Evolutionary conservation across 2,888 invertebrate genomes (phyloP).

Genomic region (Plusia festucae): DNA sequence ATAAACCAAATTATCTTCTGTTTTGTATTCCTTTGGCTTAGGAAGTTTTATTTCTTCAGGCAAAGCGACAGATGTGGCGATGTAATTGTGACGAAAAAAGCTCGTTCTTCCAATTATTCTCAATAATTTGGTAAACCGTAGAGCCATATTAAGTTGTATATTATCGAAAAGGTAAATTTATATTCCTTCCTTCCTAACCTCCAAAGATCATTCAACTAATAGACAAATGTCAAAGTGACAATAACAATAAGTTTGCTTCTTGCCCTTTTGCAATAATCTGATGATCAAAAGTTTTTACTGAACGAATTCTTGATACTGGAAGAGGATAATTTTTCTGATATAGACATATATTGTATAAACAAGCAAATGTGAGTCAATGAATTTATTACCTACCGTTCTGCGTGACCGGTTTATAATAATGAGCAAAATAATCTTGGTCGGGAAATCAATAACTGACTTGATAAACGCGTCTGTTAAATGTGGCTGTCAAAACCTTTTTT

Average conservation of each 20-base stretch:
- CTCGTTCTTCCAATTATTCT: constrained; percentile 60
- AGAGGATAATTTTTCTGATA: no score
- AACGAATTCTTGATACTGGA: no score
- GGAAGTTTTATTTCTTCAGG: constrained; percentile 57
- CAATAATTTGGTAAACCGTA: constrained; percentile 67
- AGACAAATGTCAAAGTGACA: not conserved
- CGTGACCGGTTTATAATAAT: no score
- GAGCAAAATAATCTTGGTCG: no score
- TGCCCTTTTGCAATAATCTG: not conserved
- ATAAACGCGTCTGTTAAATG: no score
- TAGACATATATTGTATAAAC: no score
- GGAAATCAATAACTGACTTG: no score
- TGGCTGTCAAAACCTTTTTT: no score
- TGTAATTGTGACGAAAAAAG: constrained; percentile 61
- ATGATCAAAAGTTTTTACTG: no score
- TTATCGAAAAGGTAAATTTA: not conserved
- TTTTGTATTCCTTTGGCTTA: constrained; percentile 68
- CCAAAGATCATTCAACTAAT: not conserved
- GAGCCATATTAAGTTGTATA: constrained; percentile 66
- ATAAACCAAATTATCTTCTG: constrained; percentile 74
- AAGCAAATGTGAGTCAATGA: no score
- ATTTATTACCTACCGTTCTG: no score
- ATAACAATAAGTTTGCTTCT: not conserved
- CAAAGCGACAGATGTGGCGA: constrained; percentile 56
- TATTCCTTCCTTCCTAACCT: constrained; percentile 15